Conservation (phyloP, 1,140 invertebrate genomes). For the Lanistes nyassanus region DNA sequence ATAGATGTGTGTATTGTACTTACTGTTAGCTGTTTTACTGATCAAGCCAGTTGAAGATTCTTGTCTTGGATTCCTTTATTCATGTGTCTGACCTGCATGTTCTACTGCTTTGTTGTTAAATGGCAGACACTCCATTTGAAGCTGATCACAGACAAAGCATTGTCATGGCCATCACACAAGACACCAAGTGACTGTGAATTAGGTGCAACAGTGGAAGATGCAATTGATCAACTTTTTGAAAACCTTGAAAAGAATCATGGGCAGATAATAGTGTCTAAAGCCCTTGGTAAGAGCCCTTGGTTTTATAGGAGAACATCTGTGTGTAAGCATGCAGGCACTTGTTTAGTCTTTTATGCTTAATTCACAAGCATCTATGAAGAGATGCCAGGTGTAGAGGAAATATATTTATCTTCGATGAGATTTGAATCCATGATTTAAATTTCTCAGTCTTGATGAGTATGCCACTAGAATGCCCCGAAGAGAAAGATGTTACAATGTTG, state of each 20-base stretch:
- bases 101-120: neutral
- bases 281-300: slow-evolving; percentile 70
- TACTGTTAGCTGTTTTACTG: too few relatives aligned
- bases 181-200: slow-evolving; percentile 26
- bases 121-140: slow-evolving; percentile 44
- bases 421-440: too few relatives aligned
- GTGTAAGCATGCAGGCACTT: neutral
- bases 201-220: slow-evolving; percentile 35
- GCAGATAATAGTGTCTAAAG: slow-evolving; percentile 67
- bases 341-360: neutral
- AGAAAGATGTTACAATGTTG: neutral
- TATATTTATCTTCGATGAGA: too few relatives aligned
- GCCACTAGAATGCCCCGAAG: slow-evolving; percentile 19
- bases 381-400: too few relatives aligned
- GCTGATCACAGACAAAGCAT: slow-evolving; percentile 42
- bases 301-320: neutral
- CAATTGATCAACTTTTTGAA: slow-evolving; percentile 46
- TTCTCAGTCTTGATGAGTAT: neutral
- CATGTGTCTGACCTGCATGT: slow-evolving; percentile 9
- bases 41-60: too few relatives aligned
- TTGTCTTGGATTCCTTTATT: neutral
- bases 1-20: too few relatives aligned
- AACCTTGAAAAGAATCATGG: slow-evolving; percentile 50
- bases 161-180: slow-evolving; percentile 43
- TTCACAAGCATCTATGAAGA: neutral